Base-by-base conservation (phyloP, 2,797 vertebrate genomes). In the Melanotaenia parkinsoni region DNA sequence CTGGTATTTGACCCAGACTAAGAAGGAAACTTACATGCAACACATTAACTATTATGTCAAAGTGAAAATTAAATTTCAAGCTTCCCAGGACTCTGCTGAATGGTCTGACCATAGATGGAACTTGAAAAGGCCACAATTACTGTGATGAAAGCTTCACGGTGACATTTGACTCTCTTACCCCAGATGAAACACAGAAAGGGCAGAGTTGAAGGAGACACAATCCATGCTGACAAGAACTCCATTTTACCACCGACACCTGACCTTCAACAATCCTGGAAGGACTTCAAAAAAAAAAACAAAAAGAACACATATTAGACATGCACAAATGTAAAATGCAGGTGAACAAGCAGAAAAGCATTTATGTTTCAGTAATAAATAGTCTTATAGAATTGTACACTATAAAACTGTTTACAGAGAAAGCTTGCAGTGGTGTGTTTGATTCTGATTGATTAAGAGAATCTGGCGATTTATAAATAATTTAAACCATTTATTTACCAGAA, bases 151-250 rank as follows among this genome's bases (percentile, higher is more conserved):
- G 70, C 72, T 81, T 51, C 14, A 38, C 51, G 9, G 69, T 79
- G 80, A 83, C 79, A 88, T 86, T 80, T 82, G 80, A 82, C 76
- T 80, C 67, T 83, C 91, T 93, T 89, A 95, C 93, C 93, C 77
- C 69, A 85, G 63, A 92, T 83, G 74, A 91, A 63, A 77, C 81
- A 76, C 30, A 91, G 78, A 76, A 92, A 82, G 61, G 86, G 87
- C 70, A 90, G 77, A 66, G 76, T 67, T 38, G 72, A 87, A 77
- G 80, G 69, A 66, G 70, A 79, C 72, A 84, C 33, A 58, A 85
- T 74, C 73, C 85, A 79, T 47, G 76, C 63, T 74, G 91, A 89
- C 79, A 87, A 81, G 73, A 84, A 75, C 80, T 83, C 85, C 93
- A 94, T 93, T 85, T 87, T 71, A 70, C 70, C 45, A 28, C 60